Evolutionary conservation across 2,797 vertebrate species (phyloP).

Genomic region (Rhabdophis nuchalis): DNA sequence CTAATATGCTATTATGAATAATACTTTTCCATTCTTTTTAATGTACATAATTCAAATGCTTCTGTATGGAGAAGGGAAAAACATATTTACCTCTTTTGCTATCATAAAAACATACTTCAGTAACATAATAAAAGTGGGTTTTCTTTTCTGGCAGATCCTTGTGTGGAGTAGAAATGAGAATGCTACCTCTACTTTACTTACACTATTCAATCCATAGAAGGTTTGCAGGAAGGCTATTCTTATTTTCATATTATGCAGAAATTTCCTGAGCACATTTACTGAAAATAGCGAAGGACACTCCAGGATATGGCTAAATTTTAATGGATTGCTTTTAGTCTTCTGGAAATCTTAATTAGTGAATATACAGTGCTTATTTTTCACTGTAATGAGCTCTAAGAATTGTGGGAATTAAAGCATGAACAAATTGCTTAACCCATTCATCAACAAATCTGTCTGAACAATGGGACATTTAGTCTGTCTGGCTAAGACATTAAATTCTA

Average conservation of each 20-base stretch:
- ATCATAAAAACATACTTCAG: not conserved
- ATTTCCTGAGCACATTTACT: not conserved
- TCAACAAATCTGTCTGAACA: not conserved
- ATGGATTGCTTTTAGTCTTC: not conserved
- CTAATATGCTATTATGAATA: not conserved
- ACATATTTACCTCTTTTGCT: too few species aligned
- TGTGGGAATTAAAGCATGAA: not conserved
- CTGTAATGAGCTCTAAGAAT: not conserved
- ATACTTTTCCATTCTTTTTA: not conserved
- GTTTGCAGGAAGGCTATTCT: not conserved
- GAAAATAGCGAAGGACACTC: not conserved
- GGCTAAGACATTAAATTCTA: not conserved
- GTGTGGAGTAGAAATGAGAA: not conserved
- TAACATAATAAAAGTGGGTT: not conserved
- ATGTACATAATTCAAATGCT: not conserved
- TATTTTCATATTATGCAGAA: not conserved
- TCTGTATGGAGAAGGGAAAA: not conserved
- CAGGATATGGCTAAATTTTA: slow-evolving; percentile 6
- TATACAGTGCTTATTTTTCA: not conserved
- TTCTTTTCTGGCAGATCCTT: not conserved
- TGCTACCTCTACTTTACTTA: not conserved
- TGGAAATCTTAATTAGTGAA: slow-evolving; percentile 9
- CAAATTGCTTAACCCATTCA: not conserved
- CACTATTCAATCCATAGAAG: not conserved
- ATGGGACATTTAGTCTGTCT: not conserved